Percentiles rank a stretch among this genome's conserved stretches.
Conservation (phyloP, 1,140 invertebrate species). For the Drosophila ananassae region DNA sequence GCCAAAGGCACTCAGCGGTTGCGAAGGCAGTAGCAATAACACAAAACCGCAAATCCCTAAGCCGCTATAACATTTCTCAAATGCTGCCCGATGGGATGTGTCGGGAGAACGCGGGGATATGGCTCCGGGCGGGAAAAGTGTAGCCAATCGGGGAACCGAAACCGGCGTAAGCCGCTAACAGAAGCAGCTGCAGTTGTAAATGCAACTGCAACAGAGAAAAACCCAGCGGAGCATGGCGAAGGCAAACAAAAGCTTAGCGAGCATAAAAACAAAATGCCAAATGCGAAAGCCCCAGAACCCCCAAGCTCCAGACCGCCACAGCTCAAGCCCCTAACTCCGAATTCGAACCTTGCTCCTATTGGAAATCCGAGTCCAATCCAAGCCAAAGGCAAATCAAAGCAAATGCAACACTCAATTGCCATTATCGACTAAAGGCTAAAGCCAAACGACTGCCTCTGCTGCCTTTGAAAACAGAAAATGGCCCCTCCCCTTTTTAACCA, state of each 20-base stretch:
- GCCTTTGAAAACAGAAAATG: conserved; percentile 44
- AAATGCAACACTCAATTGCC: conserved; percentile 77
- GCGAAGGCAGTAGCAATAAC: conserved; percentile 59
- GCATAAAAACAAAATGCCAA: conserved; percentile 55
- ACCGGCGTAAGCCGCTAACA: conserved; percentile 60
- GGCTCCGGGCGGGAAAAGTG: conserved; percentile 16
- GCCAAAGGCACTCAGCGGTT: conserved; percentile 48
- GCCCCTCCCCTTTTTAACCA: neutral
- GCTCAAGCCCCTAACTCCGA: neutral
- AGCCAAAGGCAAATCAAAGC: conserved; percentile 68
- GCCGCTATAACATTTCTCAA: conserved; percentile 78
- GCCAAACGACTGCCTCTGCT: conserved; percentile 27
- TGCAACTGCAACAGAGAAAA: conserved; percentile 38
- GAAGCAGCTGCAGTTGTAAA: conserved; percentile 43
- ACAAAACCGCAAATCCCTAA: conserved; percentile 73
- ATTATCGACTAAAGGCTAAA: conserved; percentile 59
- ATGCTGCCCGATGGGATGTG: conserved; percentile 42
- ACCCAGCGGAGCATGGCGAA: conserved; percentile 47
- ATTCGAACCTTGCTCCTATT: neutral
- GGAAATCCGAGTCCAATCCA: conserved; percentile 19
- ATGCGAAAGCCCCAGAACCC: conserved; percentile 20
- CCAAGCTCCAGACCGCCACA: conserved; percentile 1
- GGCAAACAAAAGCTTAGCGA: conserved; percentile 76
- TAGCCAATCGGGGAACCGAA: conserved; percentile 43
- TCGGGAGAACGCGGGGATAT: neutral